Base-by-base conservation (phyloP, 2,888 invertebrate species). In the Drosophila antonietae region DNA sequence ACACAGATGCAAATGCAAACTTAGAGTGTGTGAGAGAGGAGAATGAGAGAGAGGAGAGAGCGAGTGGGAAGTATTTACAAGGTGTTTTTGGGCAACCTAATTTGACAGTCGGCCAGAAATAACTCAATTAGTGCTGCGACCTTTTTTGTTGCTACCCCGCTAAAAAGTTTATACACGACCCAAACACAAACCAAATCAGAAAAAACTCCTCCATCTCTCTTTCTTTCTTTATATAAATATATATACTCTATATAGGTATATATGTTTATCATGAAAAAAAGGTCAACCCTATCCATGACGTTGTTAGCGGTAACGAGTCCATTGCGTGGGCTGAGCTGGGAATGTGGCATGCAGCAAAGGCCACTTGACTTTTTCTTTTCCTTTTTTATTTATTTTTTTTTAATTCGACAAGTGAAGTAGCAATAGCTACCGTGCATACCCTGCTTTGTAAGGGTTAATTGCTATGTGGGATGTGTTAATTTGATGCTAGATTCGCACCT, bases 91-190 rank as follows among this genome's bases (percentile, higher is more conserved):
- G 47, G 31, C 49, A 86, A 83, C 86, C 88, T 83, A 88, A 85
- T 85, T 88, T 88, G 64, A 81, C 83, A 88, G 75, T 83, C 76
- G 75, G 72, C 73, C 87, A 76, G 80, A 82, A 84, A 87, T 84
- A 84, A 84, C 84, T 84, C 82, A 84, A 84, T 84, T 84, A 84
- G 82, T 76, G 77, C 41, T 46, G 58, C 68, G 67, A 64, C 74
- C 80, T 69, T 73, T 73, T 39, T 37, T 76, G 73, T 39, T 10
- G 2, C 23, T 3, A 23, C 23, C 53, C n/a, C n/a, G 49, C 55
- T 44, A 4, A 1, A 46, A 58, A 52, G 43, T 46, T 49, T 37
- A 28, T 35, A 46, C 47, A 56, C 46, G 41, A 51, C 47, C 65
- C 59, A 59, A 69, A 18, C 23, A 35, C 23, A 51, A 20, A 31